These are phyloP conservation scores for Caenorhabditis inopinata DNA, from an alignment of 1,140 invertebrate species.

Conservation along the genomic window DNA sequence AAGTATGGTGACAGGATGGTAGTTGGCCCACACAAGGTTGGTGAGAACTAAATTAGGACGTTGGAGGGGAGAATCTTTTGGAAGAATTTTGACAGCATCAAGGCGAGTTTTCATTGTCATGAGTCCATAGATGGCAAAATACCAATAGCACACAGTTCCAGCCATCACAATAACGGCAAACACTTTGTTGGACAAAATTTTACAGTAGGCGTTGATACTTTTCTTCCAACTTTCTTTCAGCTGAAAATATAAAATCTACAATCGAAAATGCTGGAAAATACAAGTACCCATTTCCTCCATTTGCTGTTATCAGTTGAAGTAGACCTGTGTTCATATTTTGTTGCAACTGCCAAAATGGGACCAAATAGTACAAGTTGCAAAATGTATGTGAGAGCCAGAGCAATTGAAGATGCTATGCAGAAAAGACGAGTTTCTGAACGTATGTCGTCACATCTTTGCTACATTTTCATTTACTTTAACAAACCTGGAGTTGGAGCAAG, in stretches of 20 bases:
- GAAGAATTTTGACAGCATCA: slow-evolving; percentile 62
- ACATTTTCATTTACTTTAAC: too few species aligned
- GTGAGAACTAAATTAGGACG: slow-evolving; percentile 54
- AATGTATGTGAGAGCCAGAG: slow-evolving; percentile 52
- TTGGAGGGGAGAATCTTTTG: slow-evolving; percentile 58
- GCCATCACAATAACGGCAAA: background rate
- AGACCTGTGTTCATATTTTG: slow-evolving; percentile 43
- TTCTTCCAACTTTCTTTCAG: background rate
- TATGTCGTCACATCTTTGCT: background rate
- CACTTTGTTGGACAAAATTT: background rate
- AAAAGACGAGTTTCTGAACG: slow-evolving; percentile 70
- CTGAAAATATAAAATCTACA: background rate
- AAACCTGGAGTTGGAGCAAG: slow-evolving; percentile 78
- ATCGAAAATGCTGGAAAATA: background rate
- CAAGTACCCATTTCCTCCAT: background rate
- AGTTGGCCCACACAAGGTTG: slow-evolving; percentile 61
- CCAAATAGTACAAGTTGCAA: slow-evolving; percentile 54
- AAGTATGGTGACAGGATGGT: slow-evolving; percentile 62
- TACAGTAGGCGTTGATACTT: slow-evolving; percentile 7
- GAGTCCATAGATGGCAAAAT: slow-evolving; percentile 38
- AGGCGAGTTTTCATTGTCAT: slow-evolving; percentile 55
- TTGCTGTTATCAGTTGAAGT: background rate
- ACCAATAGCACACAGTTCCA: slow-evolving; percentile 8
- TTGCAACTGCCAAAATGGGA: slow-evolving; percentile 48
- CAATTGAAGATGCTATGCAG: slow-evolving; percentile 53